Conservation (phyloP, 2,888 invertebrate genomes). For the Ormyrus pomaceus region DNA sequence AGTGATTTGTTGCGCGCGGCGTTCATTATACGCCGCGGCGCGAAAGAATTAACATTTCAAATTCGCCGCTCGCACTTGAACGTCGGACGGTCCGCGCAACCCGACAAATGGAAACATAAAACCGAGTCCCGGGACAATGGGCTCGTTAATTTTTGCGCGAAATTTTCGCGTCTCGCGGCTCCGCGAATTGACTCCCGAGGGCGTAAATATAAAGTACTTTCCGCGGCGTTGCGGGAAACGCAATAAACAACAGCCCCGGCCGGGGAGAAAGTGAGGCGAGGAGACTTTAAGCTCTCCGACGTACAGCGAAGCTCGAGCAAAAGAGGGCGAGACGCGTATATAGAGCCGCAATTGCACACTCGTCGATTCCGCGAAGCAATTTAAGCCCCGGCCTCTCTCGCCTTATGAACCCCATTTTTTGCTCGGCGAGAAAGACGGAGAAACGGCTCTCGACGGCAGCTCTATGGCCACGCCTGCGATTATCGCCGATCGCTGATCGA, state of each 20-base stretch:
- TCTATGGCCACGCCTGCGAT: constrained; percentile 14
- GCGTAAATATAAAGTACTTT: constrained; percentile 21
- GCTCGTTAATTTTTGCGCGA: constrained; percentile 35
- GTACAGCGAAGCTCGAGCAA: not conserved
- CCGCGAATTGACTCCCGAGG: too few relatives aligned
- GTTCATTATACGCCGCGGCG: constrained; percentile 7
- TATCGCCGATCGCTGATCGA: constrained; percentile 39
- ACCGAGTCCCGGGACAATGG: constrained; percentile 21
- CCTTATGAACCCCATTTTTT: not conserved
- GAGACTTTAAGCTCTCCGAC: not conserved
- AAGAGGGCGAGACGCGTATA: not conserved
- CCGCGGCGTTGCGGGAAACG: constrained; percentile 25
- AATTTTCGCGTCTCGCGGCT: constrained; percentile 6
- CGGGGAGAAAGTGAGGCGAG: constrained; percentile 4
- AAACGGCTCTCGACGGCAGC: too few relatives aligned
- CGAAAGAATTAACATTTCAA: constrained; percentile 42
- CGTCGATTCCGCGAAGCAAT: constrained; percentile 32
- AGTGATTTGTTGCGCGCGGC: constrained; percentile 16
- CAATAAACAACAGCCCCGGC: constrained; percentile 20
- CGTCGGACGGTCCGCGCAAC: not conserved
- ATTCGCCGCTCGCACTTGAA: not conserved
- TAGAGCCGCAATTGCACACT: constrained; percentile 20
- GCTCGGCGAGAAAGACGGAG: not conserved
- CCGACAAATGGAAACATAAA: constrained; percentile 38
- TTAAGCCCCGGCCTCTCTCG: not conserved